phyloP scores from a whole-genome alignment of 2,797 vertebrate genomes.

The Cossypha polioptera region DNA sequence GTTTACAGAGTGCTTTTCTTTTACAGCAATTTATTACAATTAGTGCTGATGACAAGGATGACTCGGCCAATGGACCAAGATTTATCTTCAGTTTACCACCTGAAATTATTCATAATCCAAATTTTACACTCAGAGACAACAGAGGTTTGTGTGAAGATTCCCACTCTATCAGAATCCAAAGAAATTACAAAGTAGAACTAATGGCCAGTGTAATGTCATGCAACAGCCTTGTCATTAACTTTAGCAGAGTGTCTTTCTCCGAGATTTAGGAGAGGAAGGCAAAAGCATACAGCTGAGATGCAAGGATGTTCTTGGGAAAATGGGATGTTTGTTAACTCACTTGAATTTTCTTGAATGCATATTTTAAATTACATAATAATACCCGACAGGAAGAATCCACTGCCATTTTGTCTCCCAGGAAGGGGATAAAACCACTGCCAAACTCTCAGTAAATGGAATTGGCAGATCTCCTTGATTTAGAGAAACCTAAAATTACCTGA shows the following conservation, averaged over 20 bases:
- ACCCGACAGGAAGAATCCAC: not conserved
- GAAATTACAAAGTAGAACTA: constrained; percentile 3
- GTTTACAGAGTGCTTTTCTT: constrained; percentile 63
- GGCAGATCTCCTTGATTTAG: not conserved
- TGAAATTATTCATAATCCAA: constrained; percentile 91
- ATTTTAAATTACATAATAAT: not conserved
- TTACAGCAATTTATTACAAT: constrained; percentile 91
- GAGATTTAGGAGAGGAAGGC: not conserved
- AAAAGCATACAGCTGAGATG: not conserved
- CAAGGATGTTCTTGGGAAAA: not conserved
- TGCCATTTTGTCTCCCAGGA: not conserved
- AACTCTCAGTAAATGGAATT: not conserved
- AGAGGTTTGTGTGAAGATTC: constrained; percentile 81
- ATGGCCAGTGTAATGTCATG: not conserved
- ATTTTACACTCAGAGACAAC: constrained; percentile 95
- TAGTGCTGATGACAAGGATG: constrained; percentile 94
- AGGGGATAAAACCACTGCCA: not conserved
- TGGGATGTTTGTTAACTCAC: not conserved
- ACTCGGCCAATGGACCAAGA: constrained; percentile 88
- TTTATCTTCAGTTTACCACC: constrained; percentile 91
- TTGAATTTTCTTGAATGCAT: not conserved
- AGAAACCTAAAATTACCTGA: not conserved
- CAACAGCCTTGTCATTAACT: not conserved
- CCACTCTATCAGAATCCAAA: not conserved
- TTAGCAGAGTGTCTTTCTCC: not conserved